Evolutionary conservation across 2,113 vertebrate species (phyloP), one percentile per base, ranked within the genome.

Genomic region (Nerophis ophidion): DNA sequence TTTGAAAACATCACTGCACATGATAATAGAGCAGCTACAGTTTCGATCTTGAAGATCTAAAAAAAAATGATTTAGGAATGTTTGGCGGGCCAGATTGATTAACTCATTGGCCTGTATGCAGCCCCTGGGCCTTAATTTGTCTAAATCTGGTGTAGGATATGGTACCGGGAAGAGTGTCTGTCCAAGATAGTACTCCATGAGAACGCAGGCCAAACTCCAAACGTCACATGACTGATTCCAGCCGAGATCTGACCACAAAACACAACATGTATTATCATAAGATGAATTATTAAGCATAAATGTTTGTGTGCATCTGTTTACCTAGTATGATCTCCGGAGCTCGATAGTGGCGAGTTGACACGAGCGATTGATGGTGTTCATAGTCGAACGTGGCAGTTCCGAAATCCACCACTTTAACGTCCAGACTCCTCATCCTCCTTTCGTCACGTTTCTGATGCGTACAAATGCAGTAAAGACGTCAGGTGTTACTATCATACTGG

Each of bases 361-460:
- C 96, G 56, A 97, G 69, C 0, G 94, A 93, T 42, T 94, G 93
- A 36, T 98, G 96, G 76, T 90, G 92, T 15, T 96, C 91, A 33
- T 97, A 92, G 73, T 98, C 94, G 9, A 94, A 98, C 0, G 92
- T 96, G 10, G 95, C 95, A 35, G 93, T 96, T 68, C 96, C 95
- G 85, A 98, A 96, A 73, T 98, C 96, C 61, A 97, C 95, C 4
- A 98, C 92, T 85, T 96, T 98, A 74, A 98, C 92, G 36, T 97
- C 93, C 14, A 93, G 86, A 69, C 89, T 91, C 73, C 89, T 93
- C 36, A 93, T 67, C 2, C 87, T 93, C 57, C 84, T 91, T 44
- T 94, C 89, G 71, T 93, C 87, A 66, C 87, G 87, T 67, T 89
- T 93, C 94, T 96, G 79, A 56, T 36, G 60, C 13, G 63, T 19